Evolutionary conservation across 2,888 invertebrate genomes (phyloP), one percentile per base, ranked within the genome.

Genomic region (Pegoplata infirma): DNA sequence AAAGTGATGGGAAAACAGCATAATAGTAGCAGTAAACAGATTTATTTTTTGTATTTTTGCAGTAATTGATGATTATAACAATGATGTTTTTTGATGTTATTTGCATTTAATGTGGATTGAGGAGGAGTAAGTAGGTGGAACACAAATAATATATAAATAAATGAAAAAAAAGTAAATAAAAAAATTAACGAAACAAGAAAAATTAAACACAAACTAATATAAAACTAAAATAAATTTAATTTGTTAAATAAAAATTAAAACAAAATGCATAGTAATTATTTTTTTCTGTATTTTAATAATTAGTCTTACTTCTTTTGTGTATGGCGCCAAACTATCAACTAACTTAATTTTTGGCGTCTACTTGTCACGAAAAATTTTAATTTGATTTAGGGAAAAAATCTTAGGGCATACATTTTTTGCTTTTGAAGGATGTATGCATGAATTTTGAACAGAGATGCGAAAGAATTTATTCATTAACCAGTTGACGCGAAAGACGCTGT

Each of bases 71-170:
- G 21, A 19, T 19, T 28, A 32, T 12, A 47, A 32, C 40, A 21
- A 5, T 21, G 56, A 56, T 12, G 56, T 19, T 21, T 40, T 17
- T 28, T 28, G 56, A 16, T 36, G 36, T 32, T 40, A n/a, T 40
- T 40, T 40, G 36, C 36, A 40, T 5, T n/a, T 40, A 25, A 25
- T 40, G 5, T 40, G 12, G n/a, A n/a, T 40, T 5, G 1, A 40
- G 36, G 12, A 40, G 3, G 25, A 25, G 25, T 25, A 25, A 5
- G n/a, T 40, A 40, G n/a, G 36, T 12, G 36, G 36, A n/a, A 40
- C n/a, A 74, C 76, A 82, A 76, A 75, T 71, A 71, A 14, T 58
- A 58, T 32, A n/a, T 28, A 40, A 56, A 77, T 55, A 32, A 66
- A n/a, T n/a, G n/a, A n/a, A 47, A 55, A 51, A 36, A 46, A 55